A percentile compares a stretch with the other conserved stretches of the same genome.
Evolutionary conservation across 2,888 invertebrate species (phyloP).

Genomic region (Tenthredo distinguenda): DNA sequence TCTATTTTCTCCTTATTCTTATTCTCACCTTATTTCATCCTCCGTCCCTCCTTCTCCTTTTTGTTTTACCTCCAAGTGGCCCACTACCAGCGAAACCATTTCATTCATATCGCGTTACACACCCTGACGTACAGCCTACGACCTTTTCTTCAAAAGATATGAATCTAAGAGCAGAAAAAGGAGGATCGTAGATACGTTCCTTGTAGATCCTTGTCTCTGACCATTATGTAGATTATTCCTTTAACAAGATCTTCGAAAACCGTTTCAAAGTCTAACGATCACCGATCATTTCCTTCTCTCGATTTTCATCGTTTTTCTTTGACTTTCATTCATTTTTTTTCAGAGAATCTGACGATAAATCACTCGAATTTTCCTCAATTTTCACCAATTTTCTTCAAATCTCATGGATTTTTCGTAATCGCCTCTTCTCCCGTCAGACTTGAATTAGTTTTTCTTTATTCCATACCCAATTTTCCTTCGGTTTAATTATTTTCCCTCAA

Average conservation of each 20-base stretch:
- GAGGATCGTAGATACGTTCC: not conserved
- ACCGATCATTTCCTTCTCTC: not conserved
- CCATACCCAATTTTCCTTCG: not conserved
- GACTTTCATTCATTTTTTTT: not conserved
- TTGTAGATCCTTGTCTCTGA: not conserved
- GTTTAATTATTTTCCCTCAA: not conserved
- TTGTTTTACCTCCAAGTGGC: constrained; percentile 2
- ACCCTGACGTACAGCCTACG: constrained; percentile 3
- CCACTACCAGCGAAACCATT: not conserved
- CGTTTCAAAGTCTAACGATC: not conserved
- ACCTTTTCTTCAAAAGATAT: not conserved
- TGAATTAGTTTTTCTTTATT: not conserved
- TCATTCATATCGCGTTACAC: constrained; percentile 35
- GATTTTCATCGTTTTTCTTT: not conserved
- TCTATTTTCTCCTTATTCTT: constrained; percentile 5
- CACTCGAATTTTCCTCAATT: not conserved
- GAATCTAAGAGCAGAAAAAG: not conserved
- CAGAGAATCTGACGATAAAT: too few relatives aligned
- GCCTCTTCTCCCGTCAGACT: not conserved
- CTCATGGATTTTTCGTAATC: not conserved
- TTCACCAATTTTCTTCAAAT: not conserved
- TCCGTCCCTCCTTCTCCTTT: not conserved
- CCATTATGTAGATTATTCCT: not conserved
- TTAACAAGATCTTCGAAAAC: not conserved
- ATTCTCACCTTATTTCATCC: not conserved